Percentiles rank a stretch among this genome's conserved stretches.
Evolutionary conservation across 2,797 vertebrate genomes (phyloP).

Genomic region (Periparus ater): DNA sequence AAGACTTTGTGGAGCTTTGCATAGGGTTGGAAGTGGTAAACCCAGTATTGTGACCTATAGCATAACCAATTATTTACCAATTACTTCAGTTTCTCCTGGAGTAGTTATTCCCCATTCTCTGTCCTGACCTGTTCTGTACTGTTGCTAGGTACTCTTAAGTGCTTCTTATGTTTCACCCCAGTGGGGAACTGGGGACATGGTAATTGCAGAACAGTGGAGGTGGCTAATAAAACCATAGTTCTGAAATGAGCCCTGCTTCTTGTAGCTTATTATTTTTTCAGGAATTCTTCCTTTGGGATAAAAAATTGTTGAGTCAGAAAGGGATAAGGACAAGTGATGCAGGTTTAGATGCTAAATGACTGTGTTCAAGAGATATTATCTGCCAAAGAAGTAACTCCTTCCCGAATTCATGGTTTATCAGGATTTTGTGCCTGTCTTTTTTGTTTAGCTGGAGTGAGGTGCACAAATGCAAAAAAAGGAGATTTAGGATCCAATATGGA

Average conservation of each 20-base stretch:
- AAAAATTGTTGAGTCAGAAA: conserved; percentile 15
- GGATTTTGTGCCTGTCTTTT: neutral
- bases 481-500: neutral
- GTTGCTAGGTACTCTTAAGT: conserved; percentile 7
- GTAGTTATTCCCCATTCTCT: neutral
- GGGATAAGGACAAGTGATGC: neutral
- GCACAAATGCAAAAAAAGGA: neutral
- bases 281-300: conserved; percentile 33
- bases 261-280: conserved; percentile 6
- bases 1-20: neutral
- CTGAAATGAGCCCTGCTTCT: neutral
- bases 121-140: neutral
- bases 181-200: neutral
- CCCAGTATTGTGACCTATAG: neutral
- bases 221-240: conserved; percentile 3
- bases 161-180: neutral
- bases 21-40: neutral
- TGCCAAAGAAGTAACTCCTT: neutral
- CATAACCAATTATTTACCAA: neutral
- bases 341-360: neutral
- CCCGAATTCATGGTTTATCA: neutral
- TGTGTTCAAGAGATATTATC: neutral
- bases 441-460: neutral
- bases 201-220: neutral
- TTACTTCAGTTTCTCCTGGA: neutral